Conservation (phyloP, 64 coral and sea anemone species). For the Catalaphyllia jardinei region DNA sequence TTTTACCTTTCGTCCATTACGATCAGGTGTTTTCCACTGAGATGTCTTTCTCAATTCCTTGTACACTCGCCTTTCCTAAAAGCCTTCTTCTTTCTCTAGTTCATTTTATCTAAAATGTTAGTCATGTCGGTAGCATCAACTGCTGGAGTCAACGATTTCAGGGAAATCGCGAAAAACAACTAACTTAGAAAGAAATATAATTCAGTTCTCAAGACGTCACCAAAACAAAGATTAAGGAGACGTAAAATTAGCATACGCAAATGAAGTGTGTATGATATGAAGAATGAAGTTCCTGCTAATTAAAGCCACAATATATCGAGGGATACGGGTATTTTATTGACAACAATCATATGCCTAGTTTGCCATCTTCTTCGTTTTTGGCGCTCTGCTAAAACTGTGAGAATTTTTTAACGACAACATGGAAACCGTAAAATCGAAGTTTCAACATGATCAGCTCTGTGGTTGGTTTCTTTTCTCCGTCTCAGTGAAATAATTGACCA, state of each 20-base stretch:
- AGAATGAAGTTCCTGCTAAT: not conserved
- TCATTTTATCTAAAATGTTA: too few relatives aligned
- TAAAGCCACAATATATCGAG: not conserved
- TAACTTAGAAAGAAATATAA: not conserved
- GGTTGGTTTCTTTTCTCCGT: too few relatives aligned
- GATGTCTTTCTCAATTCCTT: not conserved
- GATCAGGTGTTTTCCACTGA: slow-evolving; percentile 8
- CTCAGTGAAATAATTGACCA: too few relatives aligned
- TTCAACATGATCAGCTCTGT: too few relatives aligned
- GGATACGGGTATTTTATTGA: not conserved
- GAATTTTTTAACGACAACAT: not conserved
- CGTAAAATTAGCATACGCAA: slow-evolving; percentile 21
- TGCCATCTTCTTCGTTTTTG: not conserved
- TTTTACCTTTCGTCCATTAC: slow-evolving; percentile 34
- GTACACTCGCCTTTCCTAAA: not conserved
- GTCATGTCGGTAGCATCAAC: not conserved
- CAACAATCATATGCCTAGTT: not conserved
- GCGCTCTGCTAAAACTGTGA: not conserved
- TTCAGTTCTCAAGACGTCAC: not conserved
- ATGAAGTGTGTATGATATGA: not conserved
- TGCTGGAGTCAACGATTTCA: not conserved
- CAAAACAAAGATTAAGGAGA: not conserved
- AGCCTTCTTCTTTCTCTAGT: not conserved
- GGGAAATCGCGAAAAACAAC: not conserved
- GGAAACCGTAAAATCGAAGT: too few relatives aligned